These are phyloP conservation scores for Orestias chungarensis DNA, from an alignment of 2,797 vertebrate genomes.

Conservation along the genomic window DNA sequence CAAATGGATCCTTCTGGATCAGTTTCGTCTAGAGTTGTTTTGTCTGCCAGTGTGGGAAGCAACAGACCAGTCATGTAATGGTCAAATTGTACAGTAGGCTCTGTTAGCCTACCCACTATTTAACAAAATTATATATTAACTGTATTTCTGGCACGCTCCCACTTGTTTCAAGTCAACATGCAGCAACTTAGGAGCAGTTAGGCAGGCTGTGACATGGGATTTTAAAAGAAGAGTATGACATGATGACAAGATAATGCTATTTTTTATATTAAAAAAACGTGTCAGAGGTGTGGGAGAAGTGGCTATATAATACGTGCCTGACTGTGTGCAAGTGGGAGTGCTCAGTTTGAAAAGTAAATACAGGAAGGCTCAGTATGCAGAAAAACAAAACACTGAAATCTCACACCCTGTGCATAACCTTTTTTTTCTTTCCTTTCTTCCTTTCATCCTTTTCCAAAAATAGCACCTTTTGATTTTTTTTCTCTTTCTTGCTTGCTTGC, in stretches of 20 bases:
- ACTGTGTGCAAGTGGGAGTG: neutral
- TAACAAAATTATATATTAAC: neutral
- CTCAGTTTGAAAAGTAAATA: neutral
- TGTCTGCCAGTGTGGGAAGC: neutral
- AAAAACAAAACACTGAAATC: slow-evolving; percentile 20
- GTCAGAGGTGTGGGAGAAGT: neutral
- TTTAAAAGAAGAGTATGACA: neutral
- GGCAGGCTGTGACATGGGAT: neutral
- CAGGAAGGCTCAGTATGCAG: neutral
- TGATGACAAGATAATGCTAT: neutral
- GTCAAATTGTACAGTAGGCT: neutral
- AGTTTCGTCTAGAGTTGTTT: neutral
- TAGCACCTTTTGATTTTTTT: slow-evolving; percentile 18
- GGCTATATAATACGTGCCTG: neutral
- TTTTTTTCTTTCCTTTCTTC: slow-evolving; percentile 2
- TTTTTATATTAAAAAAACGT: neutral
- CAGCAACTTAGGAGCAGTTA: neutral
- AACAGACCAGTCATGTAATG: neutral
- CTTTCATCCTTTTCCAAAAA: slow-evolving; percentile 40
- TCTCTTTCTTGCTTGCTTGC: too few species aligned
- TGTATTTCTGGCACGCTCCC: too few species aligned
- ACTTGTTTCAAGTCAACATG: neutral
- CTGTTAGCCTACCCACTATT: neutral
- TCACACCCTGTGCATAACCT: slow-evolving; percentile 5
- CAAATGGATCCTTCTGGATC: neutral